Conservation (phyloP, 53 echinoderm and acorn worm genomes). For the Stichopus horrens region DNA sequence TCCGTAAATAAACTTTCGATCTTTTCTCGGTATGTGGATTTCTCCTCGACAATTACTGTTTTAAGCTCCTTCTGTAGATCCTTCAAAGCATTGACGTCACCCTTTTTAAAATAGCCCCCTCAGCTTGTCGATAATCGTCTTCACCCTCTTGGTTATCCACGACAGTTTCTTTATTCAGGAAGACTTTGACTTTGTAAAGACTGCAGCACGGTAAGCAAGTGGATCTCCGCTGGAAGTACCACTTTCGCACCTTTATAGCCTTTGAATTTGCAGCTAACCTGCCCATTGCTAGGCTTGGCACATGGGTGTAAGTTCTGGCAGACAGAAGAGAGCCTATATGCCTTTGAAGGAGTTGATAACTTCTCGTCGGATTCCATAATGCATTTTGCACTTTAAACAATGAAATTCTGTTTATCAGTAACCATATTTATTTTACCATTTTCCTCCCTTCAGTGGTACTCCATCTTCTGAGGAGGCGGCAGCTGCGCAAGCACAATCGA, state of each 20-base stretch:
- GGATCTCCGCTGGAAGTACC: no score
- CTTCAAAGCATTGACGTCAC: not conserved
- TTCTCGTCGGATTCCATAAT: no score
- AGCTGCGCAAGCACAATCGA: not conserved
- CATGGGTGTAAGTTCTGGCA: no score
- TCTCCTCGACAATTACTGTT: not conserved
- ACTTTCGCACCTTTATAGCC: no score
- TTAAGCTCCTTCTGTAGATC: not conserved
- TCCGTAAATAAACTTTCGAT: constrained; percentile 1
- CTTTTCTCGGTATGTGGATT: not conserved
- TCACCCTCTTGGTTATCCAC: not conserved
- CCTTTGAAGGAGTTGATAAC: no score
- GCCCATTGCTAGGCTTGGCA: no score
- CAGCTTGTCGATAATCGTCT: not conserved
- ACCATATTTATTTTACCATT: not conserved
- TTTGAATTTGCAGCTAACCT: no score
- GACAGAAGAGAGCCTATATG: no score
- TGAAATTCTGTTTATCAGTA: not conserved
- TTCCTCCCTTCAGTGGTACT: not conserved
- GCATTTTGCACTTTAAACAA: no score
- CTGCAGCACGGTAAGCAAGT: no score
- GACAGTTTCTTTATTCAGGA: not conserved
- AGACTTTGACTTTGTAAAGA: constrained; percentile 1
- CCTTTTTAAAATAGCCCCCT: not conserved
- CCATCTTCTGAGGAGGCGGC: not conserved